These are phyloP conservation scores for Brachionus asplanchnoidis DNA, from an alignment of 1,140 invertebrate species.

Conservation along the genomic window DNA sequence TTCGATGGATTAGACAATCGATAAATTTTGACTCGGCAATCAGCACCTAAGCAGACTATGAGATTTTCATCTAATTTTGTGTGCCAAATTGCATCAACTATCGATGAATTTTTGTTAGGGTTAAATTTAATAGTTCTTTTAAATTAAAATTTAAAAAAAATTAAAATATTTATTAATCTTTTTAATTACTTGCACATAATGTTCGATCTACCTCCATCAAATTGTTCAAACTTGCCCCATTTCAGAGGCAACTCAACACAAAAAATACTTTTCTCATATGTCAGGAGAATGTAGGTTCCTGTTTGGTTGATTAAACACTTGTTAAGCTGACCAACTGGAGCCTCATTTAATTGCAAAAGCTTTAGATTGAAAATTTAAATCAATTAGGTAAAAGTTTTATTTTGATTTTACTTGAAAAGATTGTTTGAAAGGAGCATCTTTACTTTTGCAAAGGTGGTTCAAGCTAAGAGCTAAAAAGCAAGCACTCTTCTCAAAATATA, in stretches of 20 bases:
- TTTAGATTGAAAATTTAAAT: background rate
- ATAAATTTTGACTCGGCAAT: background rate
- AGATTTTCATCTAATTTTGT: background rate
- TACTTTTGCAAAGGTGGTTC: background rate
- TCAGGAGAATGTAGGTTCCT: background rate
- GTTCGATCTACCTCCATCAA: background rate
- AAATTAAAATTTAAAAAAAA: background rate
- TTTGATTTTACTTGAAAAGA: background rate
- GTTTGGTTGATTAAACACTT: background rate
- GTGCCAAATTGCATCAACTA: constrained; percentile 13
- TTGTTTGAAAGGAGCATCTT: background rate
- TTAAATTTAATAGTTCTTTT: background rate
- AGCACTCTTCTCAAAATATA: constrained; percentile 11
- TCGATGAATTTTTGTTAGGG: background rate
- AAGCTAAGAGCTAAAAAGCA: background rate
- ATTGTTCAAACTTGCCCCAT: constrained; percentile 8
- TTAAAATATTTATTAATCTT: background rate
- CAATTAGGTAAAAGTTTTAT: background rate
- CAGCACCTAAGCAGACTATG: background rate
- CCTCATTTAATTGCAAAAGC: background rate
- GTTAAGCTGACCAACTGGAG: background rate
- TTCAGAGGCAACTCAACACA: constrained; percentile 20
- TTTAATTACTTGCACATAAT: background rate
- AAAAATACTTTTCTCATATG: background rate
- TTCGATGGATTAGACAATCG: background rate